Base-by-base conservation (phyloP, 2,113 vertebrate genomes). In the Monopterus albus region DNA sequence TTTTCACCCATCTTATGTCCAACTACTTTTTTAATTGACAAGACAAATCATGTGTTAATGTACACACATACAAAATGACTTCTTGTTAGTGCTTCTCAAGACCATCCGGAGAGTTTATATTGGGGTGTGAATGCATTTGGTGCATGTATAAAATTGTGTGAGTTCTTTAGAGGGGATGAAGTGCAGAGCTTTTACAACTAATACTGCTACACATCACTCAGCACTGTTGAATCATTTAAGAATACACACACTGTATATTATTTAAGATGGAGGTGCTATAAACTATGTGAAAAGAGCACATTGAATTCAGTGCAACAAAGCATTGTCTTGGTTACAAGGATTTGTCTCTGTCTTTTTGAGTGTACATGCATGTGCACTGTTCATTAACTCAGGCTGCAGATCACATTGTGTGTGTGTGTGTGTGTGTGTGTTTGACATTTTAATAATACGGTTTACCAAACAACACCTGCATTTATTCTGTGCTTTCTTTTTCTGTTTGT, bases 401-500 rank as follows among this genome's bases (percentile, higher is more conserved):
- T 58, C 14, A 6, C 25, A 18, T 18, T 17, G 38, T 31, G 63
- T 45, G 12, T 7, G 7, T 57, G 15, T 14, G 7, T 55, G 7
- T 23, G 20, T 43, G 40, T 40, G 21, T 43, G 11, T 58, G 26
- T 53, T 9, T 76, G 35, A 82, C 74, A 76, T 76, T 84, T 78
- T 85, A 86, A 84, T 83, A 65, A 82, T 46, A 77, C 26, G 78
- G 39, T 89, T 80, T 83, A 82, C 58, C 64, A 87, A 78, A 75
- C 45, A 70, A 83, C 85, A 86, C 78, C 81, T 79, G 57, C 83
- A 78, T 83, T 84, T 57, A 76, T 72, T 49, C 45, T 39, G 28
- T 33, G 36, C 70, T 86, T 75, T 91, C 69, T 80, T 84, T 55
- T 84, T 73, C 47, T 84, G 78, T 85, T 89, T 87, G 73, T 85